Conservation (phyloP, 2,888 invertebrate species). For the Luffia ferchaultella region DNA sequence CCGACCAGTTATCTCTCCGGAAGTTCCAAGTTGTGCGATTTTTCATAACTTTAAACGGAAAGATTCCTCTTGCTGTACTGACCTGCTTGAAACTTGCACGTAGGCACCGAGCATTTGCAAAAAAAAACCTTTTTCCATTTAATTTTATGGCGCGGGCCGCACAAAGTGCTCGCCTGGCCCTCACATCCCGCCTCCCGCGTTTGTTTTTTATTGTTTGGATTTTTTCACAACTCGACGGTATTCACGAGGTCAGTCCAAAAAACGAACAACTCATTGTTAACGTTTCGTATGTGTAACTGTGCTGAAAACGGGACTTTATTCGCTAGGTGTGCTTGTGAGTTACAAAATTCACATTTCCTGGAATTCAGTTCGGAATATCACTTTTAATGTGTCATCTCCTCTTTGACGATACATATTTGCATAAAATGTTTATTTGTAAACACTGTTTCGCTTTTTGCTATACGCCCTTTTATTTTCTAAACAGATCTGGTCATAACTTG, state of each 20-base stretch:
- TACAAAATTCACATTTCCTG: not conserved
- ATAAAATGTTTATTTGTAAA: no score
- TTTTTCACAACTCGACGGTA: conserved; percentile 36
- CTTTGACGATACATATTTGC: no score
- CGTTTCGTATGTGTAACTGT: conserved; percentile 24
- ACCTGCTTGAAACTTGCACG: conserved; percentile 29
- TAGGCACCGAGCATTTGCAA: conserved; percentile 28
- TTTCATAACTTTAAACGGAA: conserved; percentile 34
- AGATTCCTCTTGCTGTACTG: conserved; percentile 18
- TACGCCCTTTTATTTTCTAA: no score
- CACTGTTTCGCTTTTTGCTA: no score
- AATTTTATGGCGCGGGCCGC: conserved; percentile 47
- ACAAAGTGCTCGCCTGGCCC: conserved; percentile 31
- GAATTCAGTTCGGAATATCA: not conserved
- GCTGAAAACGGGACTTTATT: conserved; percentile 9
- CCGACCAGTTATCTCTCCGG: conserved; percentile 32
- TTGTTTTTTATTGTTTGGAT: conserved; percentile 47
- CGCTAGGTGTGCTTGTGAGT: not conserved
- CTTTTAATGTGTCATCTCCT: no score
- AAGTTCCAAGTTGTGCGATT: conserved; percentile 37
- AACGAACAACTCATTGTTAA: conserved; percentile 36
- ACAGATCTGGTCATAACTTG: no score
- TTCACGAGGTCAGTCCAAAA: conserved; percentile 26
- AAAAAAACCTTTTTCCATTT: conserved; percentile 27
- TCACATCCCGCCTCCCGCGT: conserved; percentile 18